Conservation (phyloP, 2,113 vertebrate species). For the Nibea albiflora region DNA sequence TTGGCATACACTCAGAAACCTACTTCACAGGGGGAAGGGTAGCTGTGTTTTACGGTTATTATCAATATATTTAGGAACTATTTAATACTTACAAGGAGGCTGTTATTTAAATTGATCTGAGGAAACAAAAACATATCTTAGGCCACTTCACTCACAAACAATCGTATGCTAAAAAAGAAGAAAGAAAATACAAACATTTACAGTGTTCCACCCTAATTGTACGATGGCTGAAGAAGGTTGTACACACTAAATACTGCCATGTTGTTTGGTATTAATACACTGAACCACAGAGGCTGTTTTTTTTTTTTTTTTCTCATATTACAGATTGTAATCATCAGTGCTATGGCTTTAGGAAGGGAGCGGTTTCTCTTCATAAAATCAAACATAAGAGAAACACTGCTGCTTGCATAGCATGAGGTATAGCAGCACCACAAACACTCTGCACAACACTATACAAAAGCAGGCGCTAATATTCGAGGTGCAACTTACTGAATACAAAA, state of each 20-base stretch:
- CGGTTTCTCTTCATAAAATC: slow-evolving; percentile 36
- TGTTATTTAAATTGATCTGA: slow-evolving; percentile 55
- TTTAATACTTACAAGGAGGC: slow-evolving; percentile 74
- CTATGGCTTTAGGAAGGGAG: slow-evolving; percentile 67
- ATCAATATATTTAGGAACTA: slow-evolving; percentile 29
- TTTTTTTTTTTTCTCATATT: slow-evolving; percentile 7
- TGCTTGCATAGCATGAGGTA: slow-evolving; percentile 77
- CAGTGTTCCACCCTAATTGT: slow-evolving; percentile 48
- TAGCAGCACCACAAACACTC: slow-evolving; percentile 61
- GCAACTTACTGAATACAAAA: slow-evolving; percentile 48
- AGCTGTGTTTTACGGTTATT: slow-evolving; percentile 26
- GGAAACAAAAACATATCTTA: slow-evolving; percentile 27
- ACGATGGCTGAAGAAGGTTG: slow-evolving; percentile 57
- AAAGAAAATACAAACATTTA: slow-evolving; percentile 49
- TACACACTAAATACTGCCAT: slow-evolving; percentile 84
- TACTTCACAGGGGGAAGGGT: slow-evolving; percentile 37
- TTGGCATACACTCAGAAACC: slow-evolving; percentile 48
- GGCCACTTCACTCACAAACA: slow-evolving; percentile 47
- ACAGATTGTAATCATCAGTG: slow-evolving; percentile 77
- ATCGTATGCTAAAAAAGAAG: slow-evolving; percentile 41
- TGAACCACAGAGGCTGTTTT: slow-evolving; percentile 50
- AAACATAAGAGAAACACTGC: slow-evolving; percentile 51
- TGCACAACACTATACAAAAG: slow-evolving; percentile 53
- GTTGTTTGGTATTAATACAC: slow-evolving; percentile 80
- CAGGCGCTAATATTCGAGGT: slow-evolving; percentile 29